Evolutionary conservation across 35 echinoderm and acorn worm species (phyloP).

Genomic region (Anneissia japonica): DNA sequence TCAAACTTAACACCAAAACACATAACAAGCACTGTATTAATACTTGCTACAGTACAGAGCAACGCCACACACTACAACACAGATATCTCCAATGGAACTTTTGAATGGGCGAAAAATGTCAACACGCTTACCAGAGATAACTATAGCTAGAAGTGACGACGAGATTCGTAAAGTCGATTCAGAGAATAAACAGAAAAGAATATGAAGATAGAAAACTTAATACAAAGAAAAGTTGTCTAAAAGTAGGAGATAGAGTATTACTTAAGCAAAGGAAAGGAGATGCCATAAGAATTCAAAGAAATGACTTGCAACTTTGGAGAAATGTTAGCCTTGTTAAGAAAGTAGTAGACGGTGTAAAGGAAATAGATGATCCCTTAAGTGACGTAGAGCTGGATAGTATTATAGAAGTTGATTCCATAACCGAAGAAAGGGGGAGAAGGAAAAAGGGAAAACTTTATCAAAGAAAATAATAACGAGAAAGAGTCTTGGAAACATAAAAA

Average conservation of each 20-base stretch:
- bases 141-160: not conserved
- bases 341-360: too few species aligned
- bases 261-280: slow-evolving; percentile 35
- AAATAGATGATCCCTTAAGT: too few species aligned
- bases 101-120: not conserved
- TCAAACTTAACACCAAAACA: not conserved
- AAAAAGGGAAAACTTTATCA: too few species aligned
- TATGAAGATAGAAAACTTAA: not conserved
- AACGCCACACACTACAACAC: not conserved
- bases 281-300: too few species aligned
- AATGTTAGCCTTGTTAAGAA: too few species aligned
- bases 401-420: too few species aligned
- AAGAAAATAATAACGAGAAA: too few species aligned
- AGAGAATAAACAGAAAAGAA: slow-evolving; percentile 2
- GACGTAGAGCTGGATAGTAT: too few species aligned
- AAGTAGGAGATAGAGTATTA: slow-evolving; percentile 55
- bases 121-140: not conserved
- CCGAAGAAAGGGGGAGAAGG: too few species aligned
- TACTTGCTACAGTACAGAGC: not conserved
- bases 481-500: too few species aligned
- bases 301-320: too few species aligned
- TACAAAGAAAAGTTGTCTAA: not conserved
- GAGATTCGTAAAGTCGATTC: not conserved
- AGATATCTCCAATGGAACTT: not conserved
- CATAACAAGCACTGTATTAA: not conserved